These are phyloP conservation scores for Drosophila sturtevanti DNA, from an alignment of 1,140 invertebrate genomes.

Conservation along the genomic window DNA sequence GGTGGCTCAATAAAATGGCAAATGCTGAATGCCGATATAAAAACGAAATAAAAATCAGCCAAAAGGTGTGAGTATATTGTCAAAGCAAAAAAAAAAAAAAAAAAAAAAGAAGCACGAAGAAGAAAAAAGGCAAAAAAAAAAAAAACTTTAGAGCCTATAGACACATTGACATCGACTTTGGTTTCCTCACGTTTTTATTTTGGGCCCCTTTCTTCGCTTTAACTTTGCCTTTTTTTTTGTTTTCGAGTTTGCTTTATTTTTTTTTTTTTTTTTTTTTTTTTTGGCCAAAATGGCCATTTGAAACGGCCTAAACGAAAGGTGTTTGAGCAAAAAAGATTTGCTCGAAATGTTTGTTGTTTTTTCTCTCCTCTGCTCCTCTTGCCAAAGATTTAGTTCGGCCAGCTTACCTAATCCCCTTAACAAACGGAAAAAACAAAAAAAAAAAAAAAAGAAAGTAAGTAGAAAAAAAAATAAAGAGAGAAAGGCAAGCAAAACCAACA, in stretches of 20 bases:
- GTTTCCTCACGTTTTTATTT: neutral
- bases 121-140: slow-evolving; percentile 2
- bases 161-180: neutral
- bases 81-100: slow-evolving; percentile 16
- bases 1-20: slow-evolving; percentile 73
- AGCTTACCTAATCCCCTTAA: slow-evolving; percentile 44
- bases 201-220: too few species aligned
- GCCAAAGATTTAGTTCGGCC: slow-evolving; percentile 50
- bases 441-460: slow-evolving; percentile 25
- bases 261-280: neutral
- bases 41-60: slow-evolving; percentile 78
- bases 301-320: slow-evolving; percentile 47
- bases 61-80: slow-evolving; percentile 76
- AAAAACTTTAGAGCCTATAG: slow-evolving; percentile 5
- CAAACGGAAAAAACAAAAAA: slow-evolving; percentile 10
- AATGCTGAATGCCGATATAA: slow-evolving; percentile 64
- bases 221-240: too few species aligned
- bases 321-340: slow-evolving; percentile 44
- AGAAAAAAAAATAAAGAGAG: too few species aligned
- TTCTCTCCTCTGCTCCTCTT: slow-evolving; percentile 9
- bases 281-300: slow-evolving; percentile 42
- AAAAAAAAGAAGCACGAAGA: neutral
- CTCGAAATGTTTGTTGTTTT: slow-evolving; percentile 40
- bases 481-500: neutral
- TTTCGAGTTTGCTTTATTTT: neutral